Percentiles rank a stretch among this genome's conserved stretches.
Conservation (phyloP, 2,113 vertebrate species). For the Pluvianellus socialis region DNA sequence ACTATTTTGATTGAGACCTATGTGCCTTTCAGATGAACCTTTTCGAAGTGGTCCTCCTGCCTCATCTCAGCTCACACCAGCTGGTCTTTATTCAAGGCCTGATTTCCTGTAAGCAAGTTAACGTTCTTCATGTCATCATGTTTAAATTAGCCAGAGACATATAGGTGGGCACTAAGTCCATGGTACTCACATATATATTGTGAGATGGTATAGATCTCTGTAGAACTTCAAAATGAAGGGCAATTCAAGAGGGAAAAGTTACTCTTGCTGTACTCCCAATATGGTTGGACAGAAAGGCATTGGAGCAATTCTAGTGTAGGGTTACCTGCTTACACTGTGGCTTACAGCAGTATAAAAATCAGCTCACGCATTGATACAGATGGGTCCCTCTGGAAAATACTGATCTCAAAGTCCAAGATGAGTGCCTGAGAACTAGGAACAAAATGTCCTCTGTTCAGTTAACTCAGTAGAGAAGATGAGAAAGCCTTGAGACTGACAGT, state of each 20-base stretch:
- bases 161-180: neutral
- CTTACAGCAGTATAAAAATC: neutral
- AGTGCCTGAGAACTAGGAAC: neutral
- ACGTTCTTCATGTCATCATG: neutral
- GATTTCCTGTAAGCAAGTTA: neutral
- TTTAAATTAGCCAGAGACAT: neutral
- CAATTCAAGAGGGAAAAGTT: neutral
- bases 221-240: neutral
- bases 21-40: neutral
- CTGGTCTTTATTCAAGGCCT: neutral
- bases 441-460: neutral
- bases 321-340: neutral
- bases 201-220: neutral
- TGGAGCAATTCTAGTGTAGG: neutral
- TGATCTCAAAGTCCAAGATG: neutral
- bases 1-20: neutral
- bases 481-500: neutral
- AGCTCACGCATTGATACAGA: neutral
- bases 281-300: neutral
- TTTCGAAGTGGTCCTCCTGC: neutral
- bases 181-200: neutral
- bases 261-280: neutral
- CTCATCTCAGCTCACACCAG: neutral
- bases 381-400: neutral
- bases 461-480: neutral